A percentile compares a stretch with the other conserved stretches of the same genome.
Conservation (phyloP, 2,113 vertebrate genomes). For the Tinamus guttatus region DNA sequence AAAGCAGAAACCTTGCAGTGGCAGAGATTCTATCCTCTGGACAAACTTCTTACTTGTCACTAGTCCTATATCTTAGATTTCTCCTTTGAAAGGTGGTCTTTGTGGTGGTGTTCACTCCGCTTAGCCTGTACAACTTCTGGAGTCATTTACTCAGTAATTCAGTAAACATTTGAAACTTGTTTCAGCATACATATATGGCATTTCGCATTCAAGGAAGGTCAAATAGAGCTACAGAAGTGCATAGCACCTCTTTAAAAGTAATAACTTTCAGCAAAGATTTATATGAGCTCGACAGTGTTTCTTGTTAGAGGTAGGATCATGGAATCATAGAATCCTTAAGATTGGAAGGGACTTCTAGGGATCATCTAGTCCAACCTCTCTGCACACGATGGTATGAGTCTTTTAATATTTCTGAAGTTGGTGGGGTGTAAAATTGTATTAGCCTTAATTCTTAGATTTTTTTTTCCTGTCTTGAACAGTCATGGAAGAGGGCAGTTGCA, state of each 20-base stretch:
- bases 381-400: not conserved
- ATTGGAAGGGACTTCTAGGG: no score
- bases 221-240: not conserved
- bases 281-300: not conserved
- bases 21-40: not conserved
- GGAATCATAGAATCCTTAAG: no score
- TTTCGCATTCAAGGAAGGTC: not conserved
- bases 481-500: not conserved
- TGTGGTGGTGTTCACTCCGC: not conserved
- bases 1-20: not conserved
- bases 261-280: not conserved
- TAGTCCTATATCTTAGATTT: not conserved
- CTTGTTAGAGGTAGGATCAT: no score
- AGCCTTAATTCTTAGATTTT: not conserved
- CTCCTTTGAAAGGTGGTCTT: not conserved
- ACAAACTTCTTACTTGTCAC: not conserved
- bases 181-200: not conserved
- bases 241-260: not conserved
- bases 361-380: no score
- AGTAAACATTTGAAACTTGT: not conserved
- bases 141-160: not conserved
- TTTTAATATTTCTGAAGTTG: not conserved
- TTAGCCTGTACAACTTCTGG: not conserved
- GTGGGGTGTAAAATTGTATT: not conserved
- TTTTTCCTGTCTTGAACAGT: not conserved